Evolutionary conservation across 2,797 vertebrate species (phyloP).

Genomic region (Sarcophilus harrisii): DNA sequence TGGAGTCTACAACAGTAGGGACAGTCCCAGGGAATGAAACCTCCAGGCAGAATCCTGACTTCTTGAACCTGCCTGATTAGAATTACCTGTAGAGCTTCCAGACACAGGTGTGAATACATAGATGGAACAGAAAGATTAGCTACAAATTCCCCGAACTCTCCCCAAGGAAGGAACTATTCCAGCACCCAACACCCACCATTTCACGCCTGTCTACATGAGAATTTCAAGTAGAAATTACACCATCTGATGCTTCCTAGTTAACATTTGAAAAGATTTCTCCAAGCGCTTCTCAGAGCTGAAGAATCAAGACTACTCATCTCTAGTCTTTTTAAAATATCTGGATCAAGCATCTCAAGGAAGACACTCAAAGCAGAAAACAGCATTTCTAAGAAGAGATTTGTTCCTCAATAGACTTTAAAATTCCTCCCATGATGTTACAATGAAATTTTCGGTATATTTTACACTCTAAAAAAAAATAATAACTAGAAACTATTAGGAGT

Average conservation of each 20-base stretch:
- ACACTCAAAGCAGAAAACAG: neutral
- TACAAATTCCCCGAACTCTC: neutral
- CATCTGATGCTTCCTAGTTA: neutral
- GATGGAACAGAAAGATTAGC: neutral
- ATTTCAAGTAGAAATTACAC: neutral
- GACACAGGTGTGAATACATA: neutral
- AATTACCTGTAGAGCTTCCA: neutral
- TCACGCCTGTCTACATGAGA: neutral
- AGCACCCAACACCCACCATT: neutral
- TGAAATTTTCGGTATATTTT: neutral
- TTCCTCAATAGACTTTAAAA: neutral
- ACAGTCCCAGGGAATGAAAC: accelerated
- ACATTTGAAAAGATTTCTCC: neutral
- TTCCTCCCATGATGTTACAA: neutral
- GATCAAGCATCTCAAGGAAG: neutral
- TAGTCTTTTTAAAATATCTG: neutral
- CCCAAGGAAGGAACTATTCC: neutral
- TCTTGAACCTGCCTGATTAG: neutral
- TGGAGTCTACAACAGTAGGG: neutral
- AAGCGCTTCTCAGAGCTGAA: neutral
- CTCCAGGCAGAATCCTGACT: neutral
- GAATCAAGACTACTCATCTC: neutral
- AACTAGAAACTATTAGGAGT: constrained; percentile 27
- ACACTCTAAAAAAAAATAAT: neutral
- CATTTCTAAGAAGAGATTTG: neutral